Evolutionary conservation across 2,113 vertebrate species (phyloP).

Genomic region (Periophthalmodon schlosseri): DNA sequence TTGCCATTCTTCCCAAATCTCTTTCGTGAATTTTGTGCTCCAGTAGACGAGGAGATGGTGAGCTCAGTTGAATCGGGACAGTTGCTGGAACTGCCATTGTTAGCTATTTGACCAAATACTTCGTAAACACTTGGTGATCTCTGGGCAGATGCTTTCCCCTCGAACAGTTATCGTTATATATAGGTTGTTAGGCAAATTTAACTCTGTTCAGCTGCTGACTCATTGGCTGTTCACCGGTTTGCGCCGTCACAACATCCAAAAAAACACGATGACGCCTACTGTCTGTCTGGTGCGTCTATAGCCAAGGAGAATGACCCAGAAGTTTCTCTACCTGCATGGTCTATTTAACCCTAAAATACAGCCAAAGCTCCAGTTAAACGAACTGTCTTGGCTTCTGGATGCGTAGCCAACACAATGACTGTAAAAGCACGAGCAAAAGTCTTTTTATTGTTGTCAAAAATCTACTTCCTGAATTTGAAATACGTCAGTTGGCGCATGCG

Average conservation of each 20-base stretch:
- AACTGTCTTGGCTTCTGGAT: neutral
- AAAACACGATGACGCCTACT: slow-evolving; percentile 42
- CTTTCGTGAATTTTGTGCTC: slow-evolving; percentile 73
- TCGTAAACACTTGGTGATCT: neutral
- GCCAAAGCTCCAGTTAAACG: neutral
- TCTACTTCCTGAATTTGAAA: slow-evolving; percentile 41
- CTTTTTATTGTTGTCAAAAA: slow-evolving; percentile 15
- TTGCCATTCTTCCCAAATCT: slow-evolving; percentile 68
- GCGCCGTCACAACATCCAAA: slow-evolving; percentile 67
- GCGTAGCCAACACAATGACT: neutral
- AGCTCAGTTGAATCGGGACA: slow-evolving; percentile 67
- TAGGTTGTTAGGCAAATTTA: slow-evolving; percentile 40
- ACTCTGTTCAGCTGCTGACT: slow-evolving; percentile 68
- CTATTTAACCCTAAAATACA: neutral
- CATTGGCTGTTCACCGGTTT: slow-evolving; percentile 64
- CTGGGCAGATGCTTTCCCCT: neutral
- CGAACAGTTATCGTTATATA: slow-evolving; percentile 26
- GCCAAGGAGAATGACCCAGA: slow-evolving; percentile 11
- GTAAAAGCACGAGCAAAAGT: neutral
- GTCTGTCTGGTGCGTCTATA: slow-evolving; percentile 27
- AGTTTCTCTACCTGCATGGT: neutral
- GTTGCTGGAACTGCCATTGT: slow-evolving; percentile 75
- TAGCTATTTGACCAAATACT: slow-evolving; percentile 9
- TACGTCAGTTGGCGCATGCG: slow-evolving; percentile 55
- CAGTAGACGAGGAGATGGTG: slow-evolving; percentile 61